Base-by-base conservation (phyloP, 92 coral and sea anemone genomes). In the Montipora capitata region DNA sequence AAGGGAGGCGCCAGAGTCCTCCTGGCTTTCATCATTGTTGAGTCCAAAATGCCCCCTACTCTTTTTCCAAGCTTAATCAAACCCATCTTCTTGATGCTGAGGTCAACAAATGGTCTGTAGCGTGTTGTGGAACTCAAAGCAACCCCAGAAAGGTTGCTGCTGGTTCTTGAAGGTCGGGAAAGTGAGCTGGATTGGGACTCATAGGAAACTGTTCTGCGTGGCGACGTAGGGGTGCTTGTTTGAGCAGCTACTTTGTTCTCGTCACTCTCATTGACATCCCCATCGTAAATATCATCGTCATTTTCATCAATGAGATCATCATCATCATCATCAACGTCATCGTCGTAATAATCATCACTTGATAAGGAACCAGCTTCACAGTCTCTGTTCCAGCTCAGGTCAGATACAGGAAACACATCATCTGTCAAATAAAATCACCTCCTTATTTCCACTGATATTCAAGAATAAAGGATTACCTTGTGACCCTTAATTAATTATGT, bases 101-200 rank as follows among this genome's bases (percentile, higher is more conserved):
- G 91, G 77, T 97, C 98, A 14, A 96, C 99, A 94, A 97, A 97
- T 9, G 94, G 96, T 16, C 98, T 84, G 82, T 97, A 97, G 42
- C 99, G 88, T 45, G 96, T 93, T 6, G 99, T 97, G 39, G 96
- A 90, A 54, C 96, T 79, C 90, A 90, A 91, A 4, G 67, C 84
- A 59, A 89, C 87, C 63, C 90, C 91, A 1, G 98, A 87, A 70
- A 90, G 41, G 45, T 81, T 91, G 56, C 96, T 91, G 35, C 95
- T 81, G 1, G 95, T 85, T 45, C 93, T 85, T 27, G 90, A 90
- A 10, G 89, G 84, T 41, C 92, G 74, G 7, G 91, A 82, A 54
- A 93, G 91, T 39, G 83, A 87, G 56, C 87, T 72, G 40, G 87
- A 42, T 73, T 83, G 87, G 2, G 71, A 18, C 61, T 76, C 93